Evolutionary conservation across 2,797 vertebrate species (phyloP), one percentile per base, ranked within the genome.

Genomic region (Botia almorhae): DNA sequence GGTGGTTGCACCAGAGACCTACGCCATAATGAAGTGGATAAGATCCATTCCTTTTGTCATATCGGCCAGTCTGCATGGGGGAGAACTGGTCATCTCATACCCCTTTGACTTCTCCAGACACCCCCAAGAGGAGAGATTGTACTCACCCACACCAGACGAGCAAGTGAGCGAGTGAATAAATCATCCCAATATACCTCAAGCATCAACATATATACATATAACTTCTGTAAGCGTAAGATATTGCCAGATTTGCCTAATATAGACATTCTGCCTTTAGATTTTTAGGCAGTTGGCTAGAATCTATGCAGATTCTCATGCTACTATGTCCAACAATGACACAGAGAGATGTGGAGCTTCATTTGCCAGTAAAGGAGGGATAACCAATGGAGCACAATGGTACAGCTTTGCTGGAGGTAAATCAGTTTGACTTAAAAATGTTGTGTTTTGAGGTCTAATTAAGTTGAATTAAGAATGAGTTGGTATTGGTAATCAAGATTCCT

Each of bases 341-440:
- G 91, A 95, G 2, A 91, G 97, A 75, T 99, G 98, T 6, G 97
- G 97, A 13, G 95, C 96, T 83, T 95, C 93, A 80, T 99, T 98
- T 88, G 94, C 94, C 73, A 93, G 90, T 53, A 94, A 86, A 0
- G 93, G 96, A 29, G 95, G 97, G 84, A 96, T 99, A 91, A 96
- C 96, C 90, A 99, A 99, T 3, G 98, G 98, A 19, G 98, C 98
- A 0, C 89, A 94, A 87, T 99, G 98, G 98, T 99, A 99, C 93
- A 99, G 97, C 90, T 98, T 99, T 88, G 93, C 96, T 36, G 98
- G 98, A 89, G 97, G 98, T 99, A 91, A 92, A 90, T 74, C 36
- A 13, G 10, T n/a, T 69, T 61, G 16, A 13, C 16, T 60, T 21
- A 16, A 3, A 43, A 4, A 17, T 21, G 7, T 19, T 17, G 55